Percentiles rank a stretch among this genome's conserved stretches.
phyloP scores from a whole-genome alignment of 2,888 invertebrate genomes.

The Xestia xanthographa region DNA sequence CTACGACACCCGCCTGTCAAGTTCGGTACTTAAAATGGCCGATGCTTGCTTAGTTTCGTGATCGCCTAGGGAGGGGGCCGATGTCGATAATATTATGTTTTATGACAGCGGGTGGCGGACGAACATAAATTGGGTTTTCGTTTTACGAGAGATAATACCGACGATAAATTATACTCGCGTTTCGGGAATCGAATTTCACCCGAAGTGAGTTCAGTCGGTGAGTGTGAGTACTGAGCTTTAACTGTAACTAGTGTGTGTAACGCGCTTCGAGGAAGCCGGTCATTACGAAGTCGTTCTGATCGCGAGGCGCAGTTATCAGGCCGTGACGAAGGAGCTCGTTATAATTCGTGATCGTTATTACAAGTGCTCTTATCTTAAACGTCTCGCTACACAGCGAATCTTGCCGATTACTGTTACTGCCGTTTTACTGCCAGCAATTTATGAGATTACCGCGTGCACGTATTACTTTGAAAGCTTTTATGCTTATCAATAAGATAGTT shows the following conservation, averaged over 20 bases:
- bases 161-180: constrained; percentile 85
- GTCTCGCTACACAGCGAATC: constrained; percentile 74
- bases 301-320: constrained; percentile 79
- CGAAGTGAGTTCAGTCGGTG: constrained; percentile 71
- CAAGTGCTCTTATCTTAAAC: constrained; percentile 77
- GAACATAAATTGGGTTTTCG: constrained; percentile 88
- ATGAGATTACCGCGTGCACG: constrained; percentile 53
- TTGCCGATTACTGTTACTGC: constrained; percentile 67
- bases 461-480: constrained; percentile 69
- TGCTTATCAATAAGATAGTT: constrained; percentile 62
- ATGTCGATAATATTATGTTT: constrained; percentile 90
- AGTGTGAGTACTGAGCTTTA: constrained; percentile 61
- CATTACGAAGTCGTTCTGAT: constrained; percentile 70
- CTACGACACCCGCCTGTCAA: constrained; percentile 81
- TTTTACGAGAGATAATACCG: constrained; percentile 87
- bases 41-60: constrained; percentile 89
- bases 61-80: constrained; percentile 89
- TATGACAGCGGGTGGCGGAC: constrained; percentile 84
- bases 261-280: constrained; percentile 76
- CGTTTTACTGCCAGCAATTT: constrained; percentile 57
- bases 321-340: constrained; percentile 80
- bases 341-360: constrained; percentile 79
- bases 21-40: constrained; percentile 88
- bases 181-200: constrained; percentile 81
- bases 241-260: constrained; percentile 65